Base-by-base conservation (phyloP, 2,888 invertebrate genomes). In the Dryadula phaetusa region DNA sequence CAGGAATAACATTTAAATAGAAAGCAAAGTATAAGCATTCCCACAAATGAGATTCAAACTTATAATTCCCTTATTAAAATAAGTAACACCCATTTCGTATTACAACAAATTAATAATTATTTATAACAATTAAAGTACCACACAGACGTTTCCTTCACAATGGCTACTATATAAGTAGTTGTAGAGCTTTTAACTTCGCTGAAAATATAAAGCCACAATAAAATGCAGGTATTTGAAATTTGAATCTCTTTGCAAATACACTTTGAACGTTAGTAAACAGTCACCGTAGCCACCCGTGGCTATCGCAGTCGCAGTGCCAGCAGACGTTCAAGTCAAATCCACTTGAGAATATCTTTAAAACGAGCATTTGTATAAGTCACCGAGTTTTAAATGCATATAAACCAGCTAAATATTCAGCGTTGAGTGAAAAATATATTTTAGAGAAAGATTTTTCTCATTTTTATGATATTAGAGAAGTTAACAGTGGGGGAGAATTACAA, bases 291-390 rank as follows among this genome's bases (percentile, higher is more conserved):
- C 47, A 20, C 47, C 42, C 58, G 49, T 47, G 58, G 63, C 63
- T 58, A 58, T 54, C 56, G 64, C 64, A n/a, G 12, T 54, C 56
- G 64, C 64, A n/a, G 12, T 40, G 54, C 63, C 60, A 63, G 22
- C 67, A 22, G 63, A 46, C 67, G 47, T 25, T 58, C 28, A 52
- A 67, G 40, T 54, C 42, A 63, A 63, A 67, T 56, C 58, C 34
- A 56, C 63, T 63, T n/a, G 42, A 58, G 67, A 63, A 63, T 67
- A 60, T 64, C 58, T 64, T 52, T 49, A 28, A 60, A 67, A 53
- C 53, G 49, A 54, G 64, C 58, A 68, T 66, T 69, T 69, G 66
- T 62, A 66, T 64, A 64, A 71, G 62, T 71, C 64, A 64, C 52
- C 63, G 42, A 37, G 52, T 52, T 49, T 46, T 25, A 56, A 64